Base-by-base conservation (phyloP, 1,140 invertebrate genomes). In the Colletes latitarsis region DNA sequence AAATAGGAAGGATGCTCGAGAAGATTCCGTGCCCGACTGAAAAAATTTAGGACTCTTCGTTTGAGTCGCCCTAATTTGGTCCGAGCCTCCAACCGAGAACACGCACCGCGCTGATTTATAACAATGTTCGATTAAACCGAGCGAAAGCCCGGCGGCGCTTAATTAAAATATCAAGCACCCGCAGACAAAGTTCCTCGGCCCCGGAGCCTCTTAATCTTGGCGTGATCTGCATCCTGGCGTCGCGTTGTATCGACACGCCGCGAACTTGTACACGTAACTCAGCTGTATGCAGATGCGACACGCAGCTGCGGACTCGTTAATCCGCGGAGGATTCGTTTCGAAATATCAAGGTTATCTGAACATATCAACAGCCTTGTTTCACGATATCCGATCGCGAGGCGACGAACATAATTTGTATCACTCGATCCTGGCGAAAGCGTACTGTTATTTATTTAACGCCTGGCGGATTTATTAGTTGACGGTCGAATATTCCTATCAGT, bases 151-250 rank as follows among this genome's bases (percentile, higher is more conserved):
- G 6, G n/a, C 4, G 12, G 39, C 12, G 17, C 57, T 71, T 53
- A 58, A 77, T 77, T 77, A 77, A 77, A 77, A 77, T 77, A 77
- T 77, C 73, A 75, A 55, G 49, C 53, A n/a, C 14, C 53, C 14
- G 17, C 49, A 30, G 17, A 57, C 15, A 46, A 43, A 49, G 41
- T 60, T 69, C 19, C 52, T 60, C n/a, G 46, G 15, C 15, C 2
- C 12, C n/a, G 21, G 21, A 17, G n/a, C 67, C 67, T 63, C 46
- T 77, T 77, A 69, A 77, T 77, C 76, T 71, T 60, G 5, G 62
- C 52, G 73, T 43, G 52, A 76, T 76, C 73, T 76, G 62, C 73
- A 76, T 76, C 41, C 73, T 67, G 62, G 12, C 14, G 62, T n/a
- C 21, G 58, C 52, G 52, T 15, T 21, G 70, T 58, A 43, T 72